Evolutionary conservation across 1,140 invertebrate species (phyloP).

Genomic region (Polypedilum pembai): DNA sequence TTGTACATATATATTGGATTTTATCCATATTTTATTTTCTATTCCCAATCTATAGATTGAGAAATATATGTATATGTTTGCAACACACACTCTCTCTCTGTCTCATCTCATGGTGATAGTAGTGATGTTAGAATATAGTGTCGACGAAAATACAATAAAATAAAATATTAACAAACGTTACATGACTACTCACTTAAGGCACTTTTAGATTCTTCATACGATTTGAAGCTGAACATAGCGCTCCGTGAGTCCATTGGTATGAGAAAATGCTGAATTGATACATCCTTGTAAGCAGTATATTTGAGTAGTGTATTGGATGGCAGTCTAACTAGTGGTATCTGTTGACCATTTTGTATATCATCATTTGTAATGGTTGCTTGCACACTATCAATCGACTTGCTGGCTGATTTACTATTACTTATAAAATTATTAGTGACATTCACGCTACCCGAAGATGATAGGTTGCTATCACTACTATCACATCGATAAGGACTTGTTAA

Average conservation of each 20-base stretch:
- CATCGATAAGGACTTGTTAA: conserved; percentile 26
- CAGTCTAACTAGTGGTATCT: conserved; percentile 38
- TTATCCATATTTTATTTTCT: too few relatives aligned
- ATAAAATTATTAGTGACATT: conserved; percentile 22
- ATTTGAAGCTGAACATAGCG: conserved; percentile 41
- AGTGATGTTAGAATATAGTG: neutral
- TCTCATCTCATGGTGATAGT: too few relatives aligned
- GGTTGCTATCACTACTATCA: conserved; percentile 25
- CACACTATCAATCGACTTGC: neutral
- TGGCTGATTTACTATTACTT: conserved; percentile 4
- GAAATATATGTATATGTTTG: too few relatives aligned
- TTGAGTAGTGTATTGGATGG: conserved; percentile 42
- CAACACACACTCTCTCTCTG: too few relatives aligned
- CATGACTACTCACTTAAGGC: conserved; percentile 40
- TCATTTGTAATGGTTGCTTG: neutral
- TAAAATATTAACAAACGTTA: conserved; percentile 27
- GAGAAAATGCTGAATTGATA: conserved; percentile 41
- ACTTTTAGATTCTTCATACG: conserved; percentile 41
- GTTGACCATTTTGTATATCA: conserved; percentile 31
- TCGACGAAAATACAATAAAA: conserved; percentile 10
- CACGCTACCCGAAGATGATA: neutral
- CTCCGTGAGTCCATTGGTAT: conserved; percentile 37
- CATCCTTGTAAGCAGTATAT: conserved; percentile 42
- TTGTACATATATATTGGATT: too few relatives aligned
- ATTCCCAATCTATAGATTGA: too few relatives aligned